Percentiles rank a stretch among this genome's conserved stretches.
These are phyloP conservation scores for Pithys albifrons DNA, from an alignment of 2,113 vertebrate genomes.

Conservation along the genomic window DNA sequence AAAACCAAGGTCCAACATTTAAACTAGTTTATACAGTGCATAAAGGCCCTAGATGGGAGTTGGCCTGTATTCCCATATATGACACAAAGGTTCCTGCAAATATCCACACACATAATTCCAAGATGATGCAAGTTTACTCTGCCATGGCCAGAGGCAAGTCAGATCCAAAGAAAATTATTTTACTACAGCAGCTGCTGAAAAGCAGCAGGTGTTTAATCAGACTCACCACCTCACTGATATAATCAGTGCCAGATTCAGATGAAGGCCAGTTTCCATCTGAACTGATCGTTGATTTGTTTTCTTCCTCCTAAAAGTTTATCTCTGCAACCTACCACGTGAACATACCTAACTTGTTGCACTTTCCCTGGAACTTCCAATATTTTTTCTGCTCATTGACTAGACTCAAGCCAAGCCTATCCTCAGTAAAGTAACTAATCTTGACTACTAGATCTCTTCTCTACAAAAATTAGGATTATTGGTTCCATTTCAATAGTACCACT, in stretches of 20 bases:
- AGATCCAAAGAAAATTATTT: not conserved
- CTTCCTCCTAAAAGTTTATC: not conserved
- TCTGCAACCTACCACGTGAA: not conserved
- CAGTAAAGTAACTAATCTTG: not conserved
- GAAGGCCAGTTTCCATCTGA: not conserved
- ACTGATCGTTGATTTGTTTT: rapidly evolving
- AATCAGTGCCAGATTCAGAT: not conserved
- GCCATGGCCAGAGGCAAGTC: not conserved
- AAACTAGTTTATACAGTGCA: not conserved
- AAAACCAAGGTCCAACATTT: not conserved
- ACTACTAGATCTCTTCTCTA: not conserved
- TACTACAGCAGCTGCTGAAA: not conserved
- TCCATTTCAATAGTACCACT: not conserved
- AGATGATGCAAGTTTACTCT: not conserved
- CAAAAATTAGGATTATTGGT: rapidly evolving
- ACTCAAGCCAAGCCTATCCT: not conserved
- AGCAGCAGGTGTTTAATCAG: not conserved
- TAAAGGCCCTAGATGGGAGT: not conserved
- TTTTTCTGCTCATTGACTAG: not conserved
- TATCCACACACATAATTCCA: not conserved
- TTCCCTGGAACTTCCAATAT: not conserved
- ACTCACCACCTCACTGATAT: not conserved
- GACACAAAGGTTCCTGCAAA: not conserved
- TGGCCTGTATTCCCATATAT: not conserved
- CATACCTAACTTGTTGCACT: not conserved